phyloP scores from a whole-genome alignment of 1,140 invertebrate species.

The Fragariocoptes setiger region DNA sequence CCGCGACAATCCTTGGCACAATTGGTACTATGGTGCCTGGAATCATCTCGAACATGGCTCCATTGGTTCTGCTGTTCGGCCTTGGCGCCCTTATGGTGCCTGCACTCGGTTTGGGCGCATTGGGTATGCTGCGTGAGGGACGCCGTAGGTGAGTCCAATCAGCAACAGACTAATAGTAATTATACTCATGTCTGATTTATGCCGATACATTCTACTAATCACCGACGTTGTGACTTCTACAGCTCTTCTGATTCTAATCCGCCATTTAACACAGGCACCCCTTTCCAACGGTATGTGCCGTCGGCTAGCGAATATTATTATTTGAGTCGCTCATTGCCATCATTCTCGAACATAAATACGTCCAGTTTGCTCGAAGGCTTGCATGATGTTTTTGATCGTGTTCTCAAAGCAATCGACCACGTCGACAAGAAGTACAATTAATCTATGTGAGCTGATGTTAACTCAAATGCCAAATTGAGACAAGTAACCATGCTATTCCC shows the following conservation, averaged over 20 bases:
- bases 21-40: too few species aligned
- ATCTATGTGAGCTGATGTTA: too few species aligned
- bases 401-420: conserved; percentile 11
- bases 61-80: conserved; percentile 5
- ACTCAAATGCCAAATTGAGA: too few species aligned
- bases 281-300: too few species aligned
- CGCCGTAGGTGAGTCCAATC: conserved; percentile 1
- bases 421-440: conserved; percentile 12
- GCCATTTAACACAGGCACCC: too few species aligned
- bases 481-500: too few species aligned
- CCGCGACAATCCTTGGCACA: too few species aligned
- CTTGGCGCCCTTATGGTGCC: conserved; percentile 6
- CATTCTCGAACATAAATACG: conserved; percentile 7
- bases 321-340: conserved; percentile 7
- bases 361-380: conserved; percentile 10
- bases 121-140: conserved; percentile 6
- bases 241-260: too few species aligned
- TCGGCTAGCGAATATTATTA: conserved; percentile 1
- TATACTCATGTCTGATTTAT: too few species aligned
- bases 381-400: conserved; percentile 10
- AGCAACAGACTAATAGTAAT: neutral
- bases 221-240: too few species aligned
- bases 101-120: conserved; percentile 2
- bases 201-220: too few species aligned
- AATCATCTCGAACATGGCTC: conserved; percentile 6